Evolutionary conservation across 30 jellyfish, hydroid and myxozoan genomes (phyloP), one percentile per base, ranked within the genome.

Genomic region (Hydractinia symbiolongicarpus): DNA sequence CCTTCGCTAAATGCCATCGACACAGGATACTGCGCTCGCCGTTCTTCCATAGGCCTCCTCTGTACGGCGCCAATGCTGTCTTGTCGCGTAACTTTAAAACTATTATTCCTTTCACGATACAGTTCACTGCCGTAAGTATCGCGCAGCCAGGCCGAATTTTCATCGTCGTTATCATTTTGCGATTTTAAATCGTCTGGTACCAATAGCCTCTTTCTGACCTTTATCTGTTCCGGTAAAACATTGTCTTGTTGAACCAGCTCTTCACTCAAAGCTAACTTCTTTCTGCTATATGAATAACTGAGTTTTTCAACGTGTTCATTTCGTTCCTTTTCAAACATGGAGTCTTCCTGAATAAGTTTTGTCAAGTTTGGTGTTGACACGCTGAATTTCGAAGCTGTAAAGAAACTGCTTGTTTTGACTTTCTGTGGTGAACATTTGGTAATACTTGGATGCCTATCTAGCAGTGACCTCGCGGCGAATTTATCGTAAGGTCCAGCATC

Each of bases 301-400:
- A 64, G 74, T 51, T 64, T 64, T 64, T 64, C 74, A n/a, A n/a
- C 76, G 49, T 77, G 85, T 56, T 4, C 58, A 21, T 77, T 53
- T 52, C 79, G 53, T 60, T 90, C 97, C 78, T 90, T 90, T 13
- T 84, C 95, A 56, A 90, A 75, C 75, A 73, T 87, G 21, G 79
- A 67, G 61, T 90, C 97, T 77, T 90, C 97, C 54, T 66, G 86
- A 21, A 90, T 72, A 5, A 90, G 61, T 56, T 75, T 84, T 19
- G 85, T 93, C 75, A 90, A 67, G n/a, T 93, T 88, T n/a, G 97
- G 97, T 16, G 97, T 58, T 49, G 97, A 90, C 15, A 70, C 89
- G 60, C 85, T 77, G 6, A 77, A 77, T 55, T 77, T 77, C 40
- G 76, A 55, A 6, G 97, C 95, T 53, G 88, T 86, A 55, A 79